Evolutionary conservation across 2,113 vertebrate genomes (phyloP), one percentile per base, ranked within the genome.

Genomic region (Pedetes capensis): DNA sequence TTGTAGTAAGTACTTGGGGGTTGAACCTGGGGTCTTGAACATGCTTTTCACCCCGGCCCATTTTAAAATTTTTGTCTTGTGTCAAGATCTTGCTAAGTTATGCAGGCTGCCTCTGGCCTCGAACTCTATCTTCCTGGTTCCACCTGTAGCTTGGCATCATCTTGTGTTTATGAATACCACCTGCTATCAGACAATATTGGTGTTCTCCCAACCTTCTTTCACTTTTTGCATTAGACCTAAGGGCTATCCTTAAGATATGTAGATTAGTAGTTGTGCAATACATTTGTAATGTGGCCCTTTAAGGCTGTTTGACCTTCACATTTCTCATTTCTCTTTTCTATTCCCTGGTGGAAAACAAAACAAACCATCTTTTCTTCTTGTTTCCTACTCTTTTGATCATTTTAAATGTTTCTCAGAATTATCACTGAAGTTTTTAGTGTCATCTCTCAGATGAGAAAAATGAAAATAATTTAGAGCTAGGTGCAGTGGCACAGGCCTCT

Each of bases 391-490:
- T 69, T 86, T 85, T 89, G 61, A 23, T 93, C 44, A 63, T 44
- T 80, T 84, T 83, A 11, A 85, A 3, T 82, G 34, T 71, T 95
- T 87, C 34, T 95, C 32, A 82, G 44, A 64, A 86, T 86, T 27
- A 34, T 16, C 18, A 83, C 13, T 42, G n/a, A 44, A 53, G 23
- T 94, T 94, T 91, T 92, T 34, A 74, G 1, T 89, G 27, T 89
- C 23, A 74, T 93, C 39, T 95, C 55, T 96, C 37, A 87, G 37
- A 82, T 87, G 44, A 93, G 42, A 78, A 89, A 87, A 92, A 78
- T 47, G 25, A 79, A 66, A 95, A 96, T 61, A 87, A n/a, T n/a
- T n/a, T n/a, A n/a, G n/a, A n/a, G n/a, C n/a, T n/a, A n/a, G n/a
- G n/a, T n/a, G n/a, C n/a, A n/a, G n/a, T n/a, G n/a, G n/a, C n/a